These are phyloP conservation scores for Glyptemys insculpta DNA, from an alignment of 2,797 vertebrate genomes.

Conservation along the genomic window DNA sequence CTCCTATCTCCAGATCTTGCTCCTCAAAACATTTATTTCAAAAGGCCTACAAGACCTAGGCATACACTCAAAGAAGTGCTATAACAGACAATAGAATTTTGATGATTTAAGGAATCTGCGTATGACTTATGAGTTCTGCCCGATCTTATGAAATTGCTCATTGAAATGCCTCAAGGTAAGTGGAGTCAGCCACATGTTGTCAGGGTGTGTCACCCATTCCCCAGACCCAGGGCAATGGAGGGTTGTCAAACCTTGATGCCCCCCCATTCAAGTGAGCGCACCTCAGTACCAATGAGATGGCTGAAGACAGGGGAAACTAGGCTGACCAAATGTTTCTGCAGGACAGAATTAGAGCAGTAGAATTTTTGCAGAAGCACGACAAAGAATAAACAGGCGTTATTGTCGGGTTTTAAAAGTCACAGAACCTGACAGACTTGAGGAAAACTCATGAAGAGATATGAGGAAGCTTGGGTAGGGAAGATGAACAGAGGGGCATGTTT, in stretches of 20 bases:
- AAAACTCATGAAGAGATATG: not conserved
- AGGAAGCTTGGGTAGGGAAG: not conserved
- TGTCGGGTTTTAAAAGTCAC: not conserved
- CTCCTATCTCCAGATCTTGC: fast-evolving
- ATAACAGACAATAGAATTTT: not conserved
- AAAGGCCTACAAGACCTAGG: not conserved
- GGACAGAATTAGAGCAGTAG: not conserved
- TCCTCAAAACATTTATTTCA: not conserved
- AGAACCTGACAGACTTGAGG: not conserved
- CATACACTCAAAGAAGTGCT: not conserved
- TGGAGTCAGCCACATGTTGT: not conserved
- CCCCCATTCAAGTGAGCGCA: not conserved
- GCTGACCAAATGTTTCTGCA: not conserved
- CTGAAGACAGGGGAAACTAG: not conserved
- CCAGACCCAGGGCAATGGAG: not conserved
- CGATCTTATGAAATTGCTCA: not conserved
- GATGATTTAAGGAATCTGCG: not conserved
- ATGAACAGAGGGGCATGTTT: not conserved
- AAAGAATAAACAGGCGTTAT: not conserved
- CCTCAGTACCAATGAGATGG: too few species aligned
- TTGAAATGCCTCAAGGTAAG: not conserved
- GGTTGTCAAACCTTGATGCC: not conserved
- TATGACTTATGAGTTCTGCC: not conserved
- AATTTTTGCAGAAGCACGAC: not conserved
- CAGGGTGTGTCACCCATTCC: not conserved